Conservation (phyloP, 2,113 vertebrate species). For the Tenebrosternarchus preto region DNA sequence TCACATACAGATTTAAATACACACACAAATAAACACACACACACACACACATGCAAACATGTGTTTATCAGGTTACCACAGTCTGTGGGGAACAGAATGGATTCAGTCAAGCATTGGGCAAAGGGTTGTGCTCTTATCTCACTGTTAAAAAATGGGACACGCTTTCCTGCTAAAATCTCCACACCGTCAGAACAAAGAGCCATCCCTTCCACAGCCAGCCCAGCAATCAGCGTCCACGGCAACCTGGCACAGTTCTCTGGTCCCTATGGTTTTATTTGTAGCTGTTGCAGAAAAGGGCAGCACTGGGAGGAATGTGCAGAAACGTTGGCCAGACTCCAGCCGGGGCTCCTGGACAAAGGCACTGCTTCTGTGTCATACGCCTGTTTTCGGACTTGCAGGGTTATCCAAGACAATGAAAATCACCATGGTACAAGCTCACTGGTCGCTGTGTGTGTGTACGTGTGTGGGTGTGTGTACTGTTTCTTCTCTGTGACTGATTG, state of each 20-base stretch:
- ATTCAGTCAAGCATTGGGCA: conserved; percentile 41
- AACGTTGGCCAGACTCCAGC: too few species aligned
- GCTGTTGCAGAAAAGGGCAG: too few species aligned
- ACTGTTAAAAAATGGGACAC: conserved; percentile 24
- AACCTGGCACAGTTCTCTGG: not conserved
- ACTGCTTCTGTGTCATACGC: too few species aligned
- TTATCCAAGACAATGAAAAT: not conserved
- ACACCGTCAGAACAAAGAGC: conserved; percentile 41
- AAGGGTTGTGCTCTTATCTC: conserved; percentile 13
- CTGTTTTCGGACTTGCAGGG: not conserved
- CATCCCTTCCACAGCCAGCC: conserved; percentile 26
- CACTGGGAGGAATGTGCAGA: too few species aligned
- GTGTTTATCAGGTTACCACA: conserved; percentile 27
- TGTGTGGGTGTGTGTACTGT: not conserved
- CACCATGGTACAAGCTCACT: too few species aligned
- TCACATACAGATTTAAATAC: not conserved
- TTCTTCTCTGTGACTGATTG: too few species aligned
- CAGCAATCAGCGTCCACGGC: not conserved
- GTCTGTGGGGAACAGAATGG: conserved; percentile 16
- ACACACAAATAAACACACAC: not conserved
- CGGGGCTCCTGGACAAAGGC: too few species aligned
- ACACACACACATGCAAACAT: not conserved
- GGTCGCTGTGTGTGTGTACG: conserved; percentile 13
- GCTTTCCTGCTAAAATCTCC: conserved; percentile 17
- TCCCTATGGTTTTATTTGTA: not conserved